These are phyloP conservation scores for Sthenelais limicola DNA, from an alignment of 2,888 invertebrate genomes.

Conservation along the genomic window DNA sequence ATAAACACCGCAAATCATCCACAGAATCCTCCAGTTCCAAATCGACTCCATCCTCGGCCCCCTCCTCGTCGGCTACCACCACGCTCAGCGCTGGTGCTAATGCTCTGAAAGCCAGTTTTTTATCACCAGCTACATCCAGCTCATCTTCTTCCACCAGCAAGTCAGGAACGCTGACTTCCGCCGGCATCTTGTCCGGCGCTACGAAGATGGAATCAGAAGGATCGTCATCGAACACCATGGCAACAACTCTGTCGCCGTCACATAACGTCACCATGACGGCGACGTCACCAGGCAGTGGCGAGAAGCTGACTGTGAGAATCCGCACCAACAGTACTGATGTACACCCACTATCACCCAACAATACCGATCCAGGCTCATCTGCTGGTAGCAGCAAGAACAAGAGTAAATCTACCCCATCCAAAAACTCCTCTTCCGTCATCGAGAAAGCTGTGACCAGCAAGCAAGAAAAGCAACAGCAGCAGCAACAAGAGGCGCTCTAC, in stretches of 20 bases:
- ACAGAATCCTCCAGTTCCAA: slow-evolving; percentile 22
- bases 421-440: too few relatives aligned
- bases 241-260: too few relatives aligned
- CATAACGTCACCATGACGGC: slow-evolving; percentile 23
- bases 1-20: slow-evolving; percentile 32
- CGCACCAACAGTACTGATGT: slow-evolving; percentile 34
- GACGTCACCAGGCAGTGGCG: slow-evolving; percentile 22
- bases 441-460: too few relatives aligned
- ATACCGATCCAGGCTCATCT: too few relatives aligned
- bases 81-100: slow-evolving; percentile 6
- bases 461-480: too few relatives aligned
- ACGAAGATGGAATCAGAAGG: background rate
- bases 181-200: slow-evolving; percentile 1
- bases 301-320: slow-evolving; percentile 38
- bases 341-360: slow-evolving; percentile 15
- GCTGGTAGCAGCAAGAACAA: background rate
- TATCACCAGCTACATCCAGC: slow-evolving; percentile 27
- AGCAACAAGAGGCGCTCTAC: slow-evolving; percentile 3
- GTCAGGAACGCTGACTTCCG: background rate
- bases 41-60: slow-evolving; percentile 1
- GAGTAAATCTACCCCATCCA: slow-evolving; percentile 25
- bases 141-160: background rate
- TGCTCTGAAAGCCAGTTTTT: slow-evolving; percentile 27
- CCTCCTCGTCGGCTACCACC: slow-evolving; percentile 5
- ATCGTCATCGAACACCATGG: slow-evolving; percentile 16